A percentile compares a stretch with the other conserved stretches of the same genome.
Conservation (phyloP, 2,113 vertebrate genomes). For the Morone chrysops region DNA sequence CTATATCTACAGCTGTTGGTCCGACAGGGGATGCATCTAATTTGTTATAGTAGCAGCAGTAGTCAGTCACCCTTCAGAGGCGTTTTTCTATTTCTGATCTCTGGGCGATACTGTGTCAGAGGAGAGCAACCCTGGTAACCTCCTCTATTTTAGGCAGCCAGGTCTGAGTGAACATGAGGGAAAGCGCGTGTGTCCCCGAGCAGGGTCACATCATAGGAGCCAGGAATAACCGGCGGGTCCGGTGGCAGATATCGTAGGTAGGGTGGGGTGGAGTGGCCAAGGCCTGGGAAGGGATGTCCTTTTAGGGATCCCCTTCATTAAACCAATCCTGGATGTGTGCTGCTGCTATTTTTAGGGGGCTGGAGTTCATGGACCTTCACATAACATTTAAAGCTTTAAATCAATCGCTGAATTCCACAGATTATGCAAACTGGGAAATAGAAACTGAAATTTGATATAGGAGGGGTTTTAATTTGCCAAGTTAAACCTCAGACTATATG, state of each 20-base stretch:
- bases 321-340: slow-evolving; percentile 31
- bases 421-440: not conserved
- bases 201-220: slow-evolving; percentile 72
- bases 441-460: slow-evolving; percentile 30
- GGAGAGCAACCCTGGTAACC: slow-evolving; percentile 44
- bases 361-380: slow-evolving; percentile 22
- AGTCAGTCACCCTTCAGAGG: not conserved
- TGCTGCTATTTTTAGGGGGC: slow-evolving; percentile 69
- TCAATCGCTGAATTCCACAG: slow-evolving; percentile 1
- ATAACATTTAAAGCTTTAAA: slow-evolving; percentile 48
- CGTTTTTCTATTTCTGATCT: slow-evolving; percentile 60
- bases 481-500: not conserved
- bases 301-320: slow-evolving; percentile 85
- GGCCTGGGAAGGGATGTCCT: slow-evolving; percentile 84
- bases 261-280: slow-evolving; percentile 26
- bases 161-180: slow-evolving; percentile 13
- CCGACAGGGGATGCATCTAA: slow-evolving; percentile 27
- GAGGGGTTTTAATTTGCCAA: not conserved
- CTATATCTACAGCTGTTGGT: slow-evolving; percentile 12
- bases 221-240: slow-evolving; percentile 85
- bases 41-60: slow-evolving; percentile 57
- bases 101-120: slow-evolving; percentile 28
- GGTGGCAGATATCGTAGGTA: slow-evolving; percentile 23
- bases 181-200: not conserved
- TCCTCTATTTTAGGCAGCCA: slow-evolving; percentile 72